phyloP scores from a whole-genome alignment of 37 sponge, comb jelly and placozoan species.

The Chondrilla cf. caribensis region DNA sequence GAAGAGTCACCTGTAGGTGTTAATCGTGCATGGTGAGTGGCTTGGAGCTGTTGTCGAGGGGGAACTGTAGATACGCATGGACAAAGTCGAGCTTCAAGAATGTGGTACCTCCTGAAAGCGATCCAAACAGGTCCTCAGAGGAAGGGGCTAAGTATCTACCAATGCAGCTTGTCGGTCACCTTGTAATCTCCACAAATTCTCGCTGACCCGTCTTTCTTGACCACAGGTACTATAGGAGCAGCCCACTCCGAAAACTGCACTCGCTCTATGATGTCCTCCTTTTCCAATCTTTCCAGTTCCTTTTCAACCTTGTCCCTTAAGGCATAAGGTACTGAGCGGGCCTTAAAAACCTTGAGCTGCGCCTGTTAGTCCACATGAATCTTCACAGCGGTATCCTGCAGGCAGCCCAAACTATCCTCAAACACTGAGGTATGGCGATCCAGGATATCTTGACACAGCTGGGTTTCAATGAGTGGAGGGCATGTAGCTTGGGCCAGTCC shows the following conservation, averaged over 20 bases:
- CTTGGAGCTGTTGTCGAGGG: background rate
- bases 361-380: background rate
- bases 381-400: conserved; percentile 18
- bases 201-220: conserved; percentile 19
- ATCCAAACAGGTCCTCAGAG: background rate
- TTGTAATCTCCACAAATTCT: conserved; percentile 15
- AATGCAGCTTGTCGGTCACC: conserved; percentile 15
- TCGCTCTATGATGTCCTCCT: conserved; percentile 32
- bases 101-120: background rate
- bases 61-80: conserved; percentile 4
- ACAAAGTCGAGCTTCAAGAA: background rate
- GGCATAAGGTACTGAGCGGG: conserved; percentile 39
- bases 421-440: too few species aligned
- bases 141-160: conserved; percentile 8
- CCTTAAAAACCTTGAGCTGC: conserved; percentile 16
- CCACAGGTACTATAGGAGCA: conserved; percentile 59
- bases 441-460: background rate
- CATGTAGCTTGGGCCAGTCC: conserved; percentile 21
- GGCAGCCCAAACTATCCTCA: conserved; percentile 18
- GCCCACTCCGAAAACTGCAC: conserved; percentile 62
- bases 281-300: conserved; percentile 13
- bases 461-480: too few species aligned
- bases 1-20: background rate
- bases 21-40: background rate
- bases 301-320: conserved; percentile 27